A percentile compares a stretch with the other conserved stretches of the same genome.
phyloP scores from a whole-genome alignment of 1,140 invertebrate species.

The Bombus superbus region DNA sequence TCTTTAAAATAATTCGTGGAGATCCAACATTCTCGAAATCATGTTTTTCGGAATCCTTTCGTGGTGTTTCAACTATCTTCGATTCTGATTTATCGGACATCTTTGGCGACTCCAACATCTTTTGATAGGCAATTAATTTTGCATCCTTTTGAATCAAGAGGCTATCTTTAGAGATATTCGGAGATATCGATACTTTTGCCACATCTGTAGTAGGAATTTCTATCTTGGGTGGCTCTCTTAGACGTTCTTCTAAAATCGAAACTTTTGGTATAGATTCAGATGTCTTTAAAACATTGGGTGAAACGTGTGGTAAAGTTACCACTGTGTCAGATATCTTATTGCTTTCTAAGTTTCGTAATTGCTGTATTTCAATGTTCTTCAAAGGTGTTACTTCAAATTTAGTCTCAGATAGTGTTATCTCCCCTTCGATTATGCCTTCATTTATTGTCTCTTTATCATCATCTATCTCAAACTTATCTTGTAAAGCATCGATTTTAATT shows the following conservation, averaged over 20 bases:
- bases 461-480: not conserved
- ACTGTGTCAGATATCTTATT: conserved; percentile 22
- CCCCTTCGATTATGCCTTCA: not conserved
- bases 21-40: conserved; percentile 79
- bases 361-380: not conserved
- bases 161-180: conserved; percentile 71
- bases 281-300: conserved; percentile 32
- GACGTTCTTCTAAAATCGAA: conserved; percentile 76
- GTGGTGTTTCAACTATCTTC: conserved; percentile 69
- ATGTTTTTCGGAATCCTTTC: conserved; percentile 74
- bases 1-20: conserved; percentile 80
- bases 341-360: not conserved
- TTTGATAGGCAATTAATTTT: conserved; percentile 65
- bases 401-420: conserved; percentile 7
- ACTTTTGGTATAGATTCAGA: conserved; percentile 68
- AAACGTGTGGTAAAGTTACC: not conserved
- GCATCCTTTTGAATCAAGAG: conserved; percentile 75
- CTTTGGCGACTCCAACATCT: conserved; percentile 73
- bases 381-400: not conserved
- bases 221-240: conserved; percentile 78
- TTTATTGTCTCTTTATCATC: not conserved
- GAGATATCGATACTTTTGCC: conserved; percentile 64
- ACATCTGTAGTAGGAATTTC: conserved; percentile 75
- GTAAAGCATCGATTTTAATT: conserved; percentile 29
- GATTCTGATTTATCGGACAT: conserved; percentile 43